Percentiles rank a stretch among this genome's conserved stretches.
Conservation (phyloP, 2,797 vertebrate species). For the Pangasius krempfi region DNA sequence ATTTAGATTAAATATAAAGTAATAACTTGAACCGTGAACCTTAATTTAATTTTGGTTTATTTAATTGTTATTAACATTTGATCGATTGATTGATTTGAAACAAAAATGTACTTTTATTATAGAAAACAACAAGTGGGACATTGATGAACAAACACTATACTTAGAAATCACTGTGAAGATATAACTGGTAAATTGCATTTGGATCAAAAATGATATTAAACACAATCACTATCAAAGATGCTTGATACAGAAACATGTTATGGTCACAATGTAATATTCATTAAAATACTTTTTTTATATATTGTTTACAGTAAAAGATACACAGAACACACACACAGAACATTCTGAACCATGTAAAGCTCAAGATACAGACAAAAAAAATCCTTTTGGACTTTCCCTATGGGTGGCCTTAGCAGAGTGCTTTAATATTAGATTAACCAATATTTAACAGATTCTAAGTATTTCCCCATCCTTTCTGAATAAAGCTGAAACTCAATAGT, state of each 20-base stretch:
- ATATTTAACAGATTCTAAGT: slow-evolving; percentile 47
- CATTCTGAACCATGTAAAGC: background rate
- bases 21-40: background rate
- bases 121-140: background rate
- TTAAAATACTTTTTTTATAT: no score
- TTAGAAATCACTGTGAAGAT: background rate
- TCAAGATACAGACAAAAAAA: slow-evolving; percentile 14
- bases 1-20: background rate
- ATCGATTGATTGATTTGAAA: background rate
- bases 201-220: background rate
- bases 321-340: background rate
- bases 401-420: slow-evolving; percentile 45
- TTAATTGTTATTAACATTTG: background rate
- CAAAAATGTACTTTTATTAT: background rate
- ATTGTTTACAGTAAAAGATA: background rate
- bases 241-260: background rate
- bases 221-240: background rate
- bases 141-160: background rate
- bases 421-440: slow-evolving; percentile 50
- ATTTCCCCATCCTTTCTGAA: slow-evolving; percentile 61
- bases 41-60: background rate
- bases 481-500: slow-evolving; percentile 66
- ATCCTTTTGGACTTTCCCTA: background rate
- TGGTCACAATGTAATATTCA: background rate
- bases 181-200: background rate